Base-by-base conservation (phyloP, 2,797 vertebrate genomes). In the Microcaecilia unicolor region DNA sequence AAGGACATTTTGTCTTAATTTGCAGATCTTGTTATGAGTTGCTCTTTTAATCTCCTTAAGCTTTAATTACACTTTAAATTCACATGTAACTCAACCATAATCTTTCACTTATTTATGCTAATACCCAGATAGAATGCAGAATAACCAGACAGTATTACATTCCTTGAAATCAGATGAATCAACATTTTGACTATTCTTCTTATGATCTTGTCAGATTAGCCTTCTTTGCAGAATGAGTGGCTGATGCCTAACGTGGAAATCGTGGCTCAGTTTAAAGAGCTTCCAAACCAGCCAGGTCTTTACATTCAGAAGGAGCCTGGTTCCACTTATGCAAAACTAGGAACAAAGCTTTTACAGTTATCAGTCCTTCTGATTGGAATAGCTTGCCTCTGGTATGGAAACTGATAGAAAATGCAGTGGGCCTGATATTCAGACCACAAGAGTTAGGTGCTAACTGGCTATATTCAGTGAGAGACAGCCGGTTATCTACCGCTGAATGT, bases 21-120 rank as follows among this genome's bases (percentile, higher is more conserved):
- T 34, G 9, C 5, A 31, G 23, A 35, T 38, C 25, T 49, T 41
- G 15, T 36, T 36, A 9, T 14, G 22, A 25, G 17, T 10, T 31
- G 6, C 10, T 46, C 6, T 34, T 47, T 9, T 44, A 46, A 53
- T 51, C 22, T 20, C 16, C 18, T 8, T 34, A 37, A 46, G n/a
- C 6, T 34, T 51, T 61, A 46, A 58, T 36, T 62, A 51, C 22
- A 12, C 37, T 33, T 26, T 28, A 34, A 48, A 33, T 41, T 50
- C 48, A 25, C 15, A 23, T 38, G 54, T 23, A 26, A 20, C 9
- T 32, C 10, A 2, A 6, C 31, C 7, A 10, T 13, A 15, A 32
- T 25, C 5, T 40, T 9, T 13, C 14, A 18, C 4, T 25, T 36
- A 6, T 10, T 23, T 32, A 22, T 23, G 1, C 7, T 8, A 20